Percentiles rank a stretch among this genome's conserved stretches.
Conservation (phyloP, 2,888 invertebrate genomes). For the Cabera pusaria region DNA sequence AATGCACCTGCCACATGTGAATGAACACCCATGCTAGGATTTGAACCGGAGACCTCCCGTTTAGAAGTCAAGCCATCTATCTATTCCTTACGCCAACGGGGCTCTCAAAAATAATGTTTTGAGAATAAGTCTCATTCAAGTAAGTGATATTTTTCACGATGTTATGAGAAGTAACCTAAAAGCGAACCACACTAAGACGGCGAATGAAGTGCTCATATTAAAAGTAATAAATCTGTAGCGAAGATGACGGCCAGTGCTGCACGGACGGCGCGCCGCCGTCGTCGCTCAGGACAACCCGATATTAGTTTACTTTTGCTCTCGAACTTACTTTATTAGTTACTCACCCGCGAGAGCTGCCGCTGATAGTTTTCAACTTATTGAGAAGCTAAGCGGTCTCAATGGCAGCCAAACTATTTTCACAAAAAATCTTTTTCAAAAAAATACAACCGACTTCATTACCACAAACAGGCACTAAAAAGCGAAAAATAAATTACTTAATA, state of each 20-base stretch:
- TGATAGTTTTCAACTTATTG: constrained; percentile 78
- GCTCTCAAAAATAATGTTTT: too few relatives aligned
- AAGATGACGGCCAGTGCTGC: constrained; percentile 48
- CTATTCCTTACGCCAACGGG: too few relatives aligned
- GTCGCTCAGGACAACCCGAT: constrained; percentile 70
- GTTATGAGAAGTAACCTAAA: constrained; percentile 42
- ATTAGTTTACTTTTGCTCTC: constrained; percentile 84
- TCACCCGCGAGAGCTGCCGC: constrained; percentile 64
- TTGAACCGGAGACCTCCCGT: too few relatives aligned
- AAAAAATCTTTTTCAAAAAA: too few relatives aligned
- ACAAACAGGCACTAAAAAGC: too few relatives aligned
- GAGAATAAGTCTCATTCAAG: constrained; percentile 4
- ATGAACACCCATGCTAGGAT: too few relatives aligned
- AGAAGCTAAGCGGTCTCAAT: constrained; percentile 59
- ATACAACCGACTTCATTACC: too few relatives aligned
- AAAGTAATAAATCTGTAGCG: constrained; percentile 75
- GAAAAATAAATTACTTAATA: too few relatives aligned
- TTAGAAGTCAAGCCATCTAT: too few relatives aligned
- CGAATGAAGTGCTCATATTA: constrained; percentile 62
- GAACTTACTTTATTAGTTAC: constrained; percentile 82
- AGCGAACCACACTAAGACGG: constrained; percentile 54
- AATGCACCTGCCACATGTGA: too few relatives aligned
- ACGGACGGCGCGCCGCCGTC: constrained; percentile 38
- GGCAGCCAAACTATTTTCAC: too few relatives aligned
- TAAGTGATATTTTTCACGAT: constrained; percentile 10